Evolutionary conservation across 2,888 invertebrate species (phyloP), one percentile per base, ranked within the genome.

Genomic region (Harpalus rubripes): DNA sequence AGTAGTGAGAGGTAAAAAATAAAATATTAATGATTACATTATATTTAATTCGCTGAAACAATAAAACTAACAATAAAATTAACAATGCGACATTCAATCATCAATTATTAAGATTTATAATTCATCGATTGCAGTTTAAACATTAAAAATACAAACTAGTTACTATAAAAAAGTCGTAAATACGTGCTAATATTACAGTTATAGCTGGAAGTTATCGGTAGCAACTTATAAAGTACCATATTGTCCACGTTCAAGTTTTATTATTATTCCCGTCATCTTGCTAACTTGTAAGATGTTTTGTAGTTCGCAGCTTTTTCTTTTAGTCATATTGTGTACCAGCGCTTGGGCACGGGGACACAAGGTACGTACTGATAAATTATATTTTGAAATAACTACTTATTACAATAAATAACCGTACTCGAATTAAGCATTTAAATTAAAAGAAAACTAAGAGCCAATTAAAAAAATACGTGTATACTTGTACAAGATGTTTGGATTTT

Each of bases 261-360:
- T 74, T 74, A 74, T 74, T 44, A 44, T 44, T 74, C 18, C 44
- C 5, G 41, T 18, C 72, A 44, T 15, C 68, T 39, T 74, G 4
- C 15, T 16, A 74, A 74, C 16, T 74, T 74, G 8, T 44, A 74
- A 74, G 44, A 74, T 74, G 72, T 74, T 74, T 52, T 52, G 8
- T 52, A 52, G 44, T 52, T 18, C 22, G 22, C 41, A 74, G 72
- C 8, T 10, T 44, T 15, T 10, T 15, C 7, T 44, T 44, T 41
- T 74, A 44, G 41, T 74, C 16, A 74, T 74, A 16, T 44, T 18
- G 44, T 44, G 18, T 15, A 52, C 15, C 5, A 32, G 3, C 22
- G 26, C 5, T 32, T 32, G 5, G 32, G 32, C 3, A 6, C 32
- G 32, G 2, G 32, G 32, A 32, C 1, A 5, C 6, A 32, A 32